A percentile compares a stretch with the other conserved stretches of the same genome.
Conservation (phyloP, 1,140 invertebrate species). For the Nilaparvata lugens region DNA sequence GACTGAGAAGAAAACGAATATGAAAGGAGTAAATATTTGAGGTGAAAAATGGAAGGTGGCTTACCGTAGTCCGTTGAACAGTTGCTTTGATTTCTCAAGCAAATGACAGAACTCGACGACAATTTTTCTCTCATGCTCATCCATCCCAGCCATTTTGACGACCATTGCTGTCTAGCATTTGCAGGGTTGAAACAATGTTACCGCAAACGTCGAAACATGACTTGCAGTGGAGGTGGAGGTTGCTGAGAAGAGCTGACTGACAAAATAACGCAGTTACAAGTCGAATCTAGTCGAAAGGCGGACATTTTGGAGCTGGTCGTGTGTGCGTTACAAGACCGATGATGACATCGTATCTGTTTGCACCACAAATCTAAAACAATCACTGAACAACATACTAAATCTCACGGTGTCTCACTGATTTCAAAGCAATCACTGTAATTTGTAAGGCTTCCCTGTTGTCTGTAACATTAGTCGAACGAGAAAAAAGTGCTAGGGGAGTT, state of each 20-base stretch:
- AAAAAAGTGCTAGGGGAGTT: conserved; percentile 10
- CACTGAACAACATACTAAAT: too few relatives aligned
- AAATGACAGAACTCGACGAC: conserved; percentile 94
- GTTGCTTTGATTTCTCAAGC: conserved; percentile 93
- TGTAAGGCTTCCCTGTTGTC: too few relatives aligned
- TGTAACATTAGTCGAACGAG: neutral
- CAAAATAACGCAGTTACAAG: too few relatives aligned
- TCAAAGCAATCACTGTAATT: too few relatives aligned
- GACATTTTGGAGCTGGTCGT: too few relatives aligned
- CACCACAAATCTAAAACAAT: too few relatives aligned
- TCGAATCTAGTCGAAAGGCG: too few relatives aligned
- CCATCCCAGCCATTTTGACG: conserved; percentile 65
- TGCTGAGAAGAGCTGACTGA: too few relatives aligned
- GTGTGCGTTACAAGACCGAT: too few relatives aligned
- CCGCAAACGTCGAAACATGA: neutral
- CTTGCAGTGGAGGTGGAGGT: too few relatives aligned
- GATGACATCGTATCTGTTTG: too few relatives aligned
- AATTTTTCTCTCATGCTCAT: conserved; percentile 85
- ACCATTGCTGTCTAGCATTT: conserved; percentile 25
- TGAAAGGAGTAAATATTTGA: neutral
- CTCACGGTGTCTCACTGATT: too few relatives aligned
- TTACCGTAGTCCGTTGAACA: conserved; percentile 92
- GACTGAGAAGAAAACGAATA: neutral
- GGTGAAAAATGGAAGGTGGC: neutral
- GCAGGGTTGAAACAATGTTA: neutral